A percentile compares a stretch with the other conserved stretches of the same genome.
These are phyloP conservation scores for Carassius carassius DNA, from an alignment of 2,113 vertebrate species.

Conservation along the genomic window DNA sequence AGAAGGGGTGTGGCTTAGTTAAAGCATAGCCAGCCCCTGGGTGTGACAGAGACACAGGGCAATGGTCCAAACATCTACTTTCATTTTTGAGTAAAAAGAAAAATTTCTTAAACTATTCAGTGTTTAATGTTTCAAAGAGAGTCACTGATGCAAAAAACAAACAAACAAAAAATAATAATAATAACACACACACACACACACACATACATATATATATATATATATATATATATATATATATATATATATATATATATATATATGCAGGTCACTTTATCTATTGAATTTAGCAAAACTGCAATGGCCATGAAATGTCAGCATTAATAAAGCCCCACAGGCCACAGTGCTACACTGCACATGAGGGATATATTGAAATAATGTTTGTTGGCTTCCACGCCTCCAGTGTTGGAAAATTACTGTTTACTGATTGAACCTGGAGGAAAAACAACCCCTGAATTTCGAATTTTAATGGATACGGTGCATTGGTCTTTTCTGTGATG, in stretches of 20 bases:
- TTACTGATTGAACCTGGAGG: constrained; percentile 14
- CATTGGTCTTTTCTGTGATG: not conserved
- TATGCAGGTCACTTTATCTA: not conserved
- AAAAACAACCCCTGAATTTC: not conserved
- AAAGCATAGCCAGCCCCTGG: no score
- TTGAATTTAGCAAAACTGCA: not conserved
- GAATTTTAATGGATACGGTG: not conserved
- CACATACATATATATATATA: no score
- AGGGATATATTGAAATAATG: not conserved
- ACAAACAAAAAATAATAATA: no score
- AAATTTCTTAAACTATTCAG: not conserved
- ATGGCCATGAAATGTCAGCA: not conserved
- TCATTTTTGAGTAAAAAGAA: not conserved
- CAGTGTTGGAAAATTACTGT: not conserved
- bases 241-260: not conserved
- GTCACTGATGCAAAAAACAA: not conserved
- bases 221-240: no score
- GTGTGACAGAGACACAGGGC: no score
- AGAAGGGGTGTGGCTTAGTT: no score
- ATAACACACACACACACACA: no score
- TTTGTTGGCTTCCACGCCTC: not conserved
- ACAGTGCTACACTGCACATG: not conserved
- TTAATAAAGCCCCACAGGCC: not conserved
- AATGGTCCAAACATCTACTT: not conserved
- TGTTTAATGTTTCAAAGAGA: not conserved